Percentiles rank a stretch among this genome's conserved stretches.
These are phyloP conservation scores for Python bivittatus DNA, from an alignment of 2,113 vertebrate species.

Conservation along the genomic window DNA sequence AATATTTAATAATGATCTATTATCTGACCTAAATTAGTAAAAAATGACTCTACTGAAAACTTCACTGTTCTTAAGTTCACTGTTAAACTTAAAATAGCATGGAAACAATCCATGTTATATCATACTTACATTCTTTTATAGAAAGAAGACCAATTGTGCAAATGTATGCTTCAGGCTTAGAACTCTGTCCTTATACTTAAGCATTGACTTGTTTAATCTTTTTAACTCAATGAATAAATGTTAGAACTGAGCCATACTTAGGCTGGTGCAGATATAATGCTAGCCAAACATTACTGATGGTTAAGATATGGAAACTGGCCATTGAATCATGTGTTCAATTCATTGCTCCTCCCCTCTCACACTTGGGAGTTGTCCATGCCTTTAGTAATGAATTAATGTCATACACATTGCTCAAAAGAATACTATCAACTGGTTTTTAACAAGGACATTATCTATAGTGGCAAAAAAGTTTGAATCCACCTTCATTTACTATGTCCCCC, in stretches of 20 bases:
- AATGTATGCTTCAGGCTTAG: background rate
- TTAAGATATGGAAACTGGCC: background rate
- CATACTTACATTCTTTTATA: slow-evolving; percentile 17
- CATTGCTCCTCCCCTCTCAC: background rate
- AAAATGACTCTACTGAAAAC: slow-evolving; percentile 55
- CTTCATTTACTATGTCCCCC: background rate
- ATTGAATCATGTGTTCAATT: background rate
- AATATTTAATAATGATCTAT: slow-evolving; percentile 41
- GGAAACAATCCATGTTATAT: background rate
- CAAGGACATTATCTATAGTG: background rate
- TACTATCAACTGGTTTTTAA: background rate
- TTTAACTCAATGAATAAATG: background rate
- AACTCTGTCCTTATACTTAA: background rate
- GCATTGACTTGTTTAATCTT: background rate
- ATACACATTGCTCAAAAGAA: background rate
- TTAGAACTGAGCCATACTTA: background rate
- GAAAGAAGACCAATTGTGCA: background rate
- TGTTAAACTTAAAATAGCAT: slow-evolving; percentile 12
- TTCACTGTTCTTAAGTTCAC: slow-evolving; percentile 16
- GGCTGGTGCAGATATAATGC: background rate
- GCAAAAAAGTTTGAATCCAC: background rate
- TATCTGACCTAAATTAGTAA: slow-evolving; percentile 49
- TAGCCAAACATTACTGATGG: background rate
- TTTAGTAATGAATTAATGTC: background rate
- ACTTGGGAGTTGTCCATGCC: background rate